A percentile compares a stretch with the other conserved stretches of the same genome.
phyloP scores from a whole-genome alignment of 1,140 invertebrate species.

The Lepidotrigona ventralis region DNA sequence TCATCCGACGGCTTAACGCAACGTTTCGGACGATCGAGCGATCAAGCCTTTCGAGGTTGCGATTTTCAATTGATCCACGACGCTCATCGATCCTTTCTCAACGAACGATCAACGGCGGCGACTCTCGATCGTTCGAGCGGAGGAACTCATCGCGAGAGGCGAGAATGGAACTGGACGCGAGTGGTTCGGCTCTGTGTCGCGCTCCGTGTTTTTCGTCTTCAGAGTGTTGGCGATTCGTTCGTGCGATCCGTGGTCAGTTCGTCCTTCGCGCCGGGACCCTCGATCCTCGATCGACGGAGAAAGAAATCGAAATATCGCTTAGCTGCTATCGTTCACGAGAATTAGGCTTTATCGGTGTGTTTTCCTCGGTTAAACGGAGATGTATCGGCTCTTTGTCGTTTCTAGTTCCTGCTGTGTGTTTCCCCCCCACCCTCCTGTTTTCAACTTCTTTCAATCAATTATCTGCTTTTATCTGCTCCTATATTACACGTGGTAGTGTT shows the following conservation, averaged over 20 bases:
- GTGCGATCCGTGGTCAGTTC: slow-evolving; percentile 47
- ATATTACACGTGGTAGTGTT: neutral
- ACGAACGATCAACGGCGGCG: neutral
- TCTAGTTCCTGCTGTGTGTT: neutral
- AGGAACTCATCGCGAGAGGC: neutral
- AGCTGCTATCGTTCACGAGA: neutral
- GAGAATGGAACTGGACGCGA: neutral
- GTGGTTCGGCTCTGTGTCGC: neutral
- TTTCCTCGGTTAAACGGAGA: slow-evolving; percentile 23
- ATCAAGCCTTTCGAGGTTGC: neutral
- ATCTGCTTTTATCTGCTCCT: neutral
- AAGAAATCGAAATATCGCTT: slow-evolving; percentile 50
- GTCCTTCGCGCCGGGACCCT: slow-evolving; percentile 55
- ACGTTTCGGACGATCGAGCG: neutral
- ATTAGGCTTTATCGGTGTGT: slow-evolving; percentile 1
- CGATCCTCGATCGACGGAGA: slow-evolving; percentile 61
- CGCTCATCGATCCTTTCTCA: neutral
- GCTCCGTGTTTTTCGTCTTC: slow-evolving; percentile 1
- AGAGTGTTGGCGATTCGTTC: slow-evolving; percentile 22
- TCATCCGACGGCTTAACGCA: neutral
- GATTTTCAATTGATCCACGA: neutral
- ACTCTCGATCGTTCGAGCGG: neutral
- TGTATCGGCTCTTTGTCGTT: neutral
- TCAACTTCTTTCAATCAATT: neutral
- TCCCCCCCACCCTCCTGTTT: no score